Evolutionary conservation across 2,797 vertebrate species (phyloP).

Genomic region (Picus viridis): DNA sequence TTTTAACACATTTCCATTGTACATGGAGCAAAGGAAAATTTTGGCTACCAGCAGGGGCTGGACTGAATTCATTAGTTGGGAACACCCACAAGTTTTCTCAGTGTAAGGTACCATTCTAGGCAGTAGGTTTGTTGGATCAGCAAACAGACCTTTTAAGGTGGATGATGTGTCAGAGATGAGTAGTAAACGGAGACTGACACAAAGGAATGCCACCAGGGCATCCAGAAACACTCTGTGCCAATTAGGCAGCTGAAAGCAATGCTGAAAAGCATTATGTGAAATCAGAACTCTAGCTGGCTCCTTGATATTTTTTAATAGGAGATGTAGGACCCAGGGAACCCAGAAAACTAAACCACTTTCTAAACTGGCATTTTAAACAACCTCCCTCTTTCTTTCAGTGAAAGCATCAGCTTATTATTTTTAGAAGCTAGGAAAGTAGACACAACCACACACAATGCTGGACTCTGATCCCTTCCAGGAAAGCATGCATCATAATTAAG

Average conservation of each 20-base stretch:
- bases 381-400: background rate
- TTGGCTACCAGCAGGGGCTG: background rate
- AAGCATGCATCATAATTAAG: background rate
- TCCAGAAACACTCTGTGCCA: background rate
- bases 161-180: background rate
- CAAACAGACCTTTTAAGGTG: background rate
- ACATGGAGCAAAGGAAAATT: background rate
- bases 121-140: background rate
- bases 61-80: background rate
- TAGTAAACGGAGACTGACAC: background rate
- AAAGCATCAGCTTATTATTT: background rate
- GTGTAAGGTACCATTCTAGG: background rate
- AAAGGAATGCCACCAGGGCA: background rate
- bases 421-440: background rate
- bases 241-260: background rate
- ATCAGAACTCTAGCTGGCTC: background rate
- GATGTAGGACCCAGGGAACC: background rate
- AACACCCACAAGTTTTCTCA: background rate
- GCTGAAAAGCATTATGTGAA: background rate
- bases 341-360: background rate
- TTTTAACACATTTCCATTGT: background rate
- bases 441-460: background rate
- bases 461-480: background rate
- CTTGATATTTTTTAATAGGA: background rate
- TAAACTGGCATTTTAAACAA: background rate